Percentiles rank a stretch among this genome's conserved stretches.
Conservation (phyloP, 2,888 invertebrate species). For the Crepidodera aurea region DNA sequence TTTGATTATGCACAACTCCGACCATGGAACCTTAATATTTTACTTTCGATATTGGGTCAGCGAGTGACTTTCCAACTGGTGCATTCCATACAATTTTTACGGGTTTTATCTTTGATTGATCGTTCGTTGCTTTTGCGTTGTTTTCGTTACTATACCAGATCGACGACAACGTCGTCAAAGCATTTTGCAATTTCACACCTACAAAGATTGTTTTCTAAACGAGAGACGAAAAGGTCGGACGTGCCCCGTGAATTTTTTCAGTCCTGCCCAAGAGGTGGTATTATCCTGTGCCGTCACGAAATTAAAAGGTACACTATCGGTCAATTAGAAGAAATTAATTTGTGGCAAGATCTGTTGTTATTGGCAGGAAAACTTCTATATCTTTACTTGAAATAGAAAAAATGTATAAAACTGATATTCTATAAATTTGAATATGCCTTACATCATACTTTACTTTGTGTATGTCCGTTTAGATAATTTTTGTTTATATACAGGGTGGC, state of each 20-base stretch:
- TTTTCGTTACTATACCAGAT: background rate
- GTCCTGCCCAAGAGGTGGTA: background rate
- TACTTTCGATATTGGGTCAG: constrained; percentile 24
- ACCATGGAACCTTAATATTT: constrained; percentile 7
- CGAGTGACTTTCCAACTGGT: constrained; percentile 1
- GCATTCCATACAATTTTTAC: constrained; percentile 16
- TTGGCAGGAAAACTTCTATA: too few species aligned
- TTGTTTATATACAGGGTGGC: too few species aligned
- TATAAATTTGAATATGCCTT: too few species aligned
- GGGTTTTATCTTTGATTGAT: constrained; percentile 20
- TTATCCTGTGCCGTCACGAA: background rate
- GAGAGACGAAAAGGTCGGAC: constrained; percentile 12
- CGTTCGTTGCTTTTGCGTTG: constrained; percentile 16
- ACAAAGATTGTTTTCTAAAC: constrained; percentile 6
- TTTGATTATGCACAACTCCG: too few species aligned
- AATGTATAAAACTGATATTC: too few species aligned
- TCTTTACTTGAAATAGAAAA: too few species aligned
- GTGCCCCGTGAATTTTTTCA: background rate
- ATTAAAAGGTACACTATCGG: background rate
- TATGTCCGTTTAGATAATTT: too few species aligned
- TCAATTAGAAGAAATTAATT: background rate
- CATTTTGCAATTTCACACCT: constrained; percentile 16
- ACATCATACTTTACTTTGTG: too few species aligned
- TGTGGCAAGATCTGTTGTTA: background rate
- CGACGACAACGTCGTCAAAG: background rate